Percentiles rank a stretch among this genome's conserved stretches.
phyloP scores from a whole-genome alignment of 1,140 invertebrate genomes.

The Drosophila busckii region DNA sequence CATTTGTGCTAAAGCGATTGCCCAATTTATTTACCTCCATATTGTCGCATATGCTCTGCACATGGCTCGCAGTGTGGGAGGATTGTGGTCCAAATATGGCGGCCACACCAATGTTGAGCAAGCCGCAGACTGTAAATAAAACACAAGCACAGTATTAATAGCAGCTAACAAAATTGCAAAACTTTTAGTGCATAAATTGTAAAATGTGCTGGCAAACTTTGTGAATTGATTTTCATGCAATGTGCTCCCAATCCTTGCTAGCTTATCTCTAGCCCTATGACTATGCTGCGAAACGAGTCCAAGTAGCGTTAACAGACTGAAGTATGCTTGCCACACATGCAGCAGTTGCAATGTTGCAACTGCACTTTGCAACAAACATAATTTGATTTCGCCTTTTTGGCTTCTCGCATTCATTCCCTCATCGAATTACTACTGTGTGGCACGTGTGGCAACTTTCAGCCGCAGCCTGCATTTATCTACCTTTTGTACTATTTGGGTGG shows the following conservation, averaged over 20 bases:
- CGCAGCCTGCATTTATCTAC: conserved; percentile 39
- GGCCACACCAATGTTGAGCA: conserved; percentile 91
- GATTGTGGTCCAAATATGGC: conserved; percentile 97
- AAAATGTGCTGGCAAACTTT: conserved; percentile 21
- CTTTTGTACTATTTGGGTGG: neutral
- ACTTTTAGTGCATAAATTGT: conserved; percentile 20
- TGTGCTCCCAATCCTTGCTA: conserved; percentile 19
- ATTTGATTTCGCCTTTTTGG: conserved; percentile 61
- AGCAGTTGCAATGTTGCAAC: conserved; percentile 74
- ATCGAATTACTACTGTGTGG: conserved; percentile 66
- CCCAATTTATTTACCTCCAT: conserved; percentile 84
- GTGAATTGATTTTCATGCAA: conserved; percentile 57
- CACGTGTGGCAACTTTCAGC: conserved; percentile 61
- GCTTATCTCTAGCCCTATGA: conserved; percentile 6
- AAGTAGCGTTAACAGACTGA: conserved; percentile 43
- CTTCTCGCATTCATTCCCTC: conserved; percentile 48
- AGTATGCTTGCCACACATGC: no score
- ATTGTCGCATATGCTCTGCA: conserved; percentile 97
- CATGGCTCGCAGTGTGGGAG: conserved; percentile 92
- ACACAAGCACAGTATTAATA: conserved; percentile 12
- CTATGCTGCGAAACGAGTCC: conserved; percentile 22
- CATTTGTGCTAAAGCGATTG: conserved; percentile 22
- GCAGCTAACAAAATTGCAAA: conserved; percentile 19
- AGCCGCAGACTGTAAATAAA: conserved; percentile 89
- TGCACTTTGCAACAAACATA: conserved; percentile 69